A percentile compares a stretch with the other conserved stretches of the same genome.
phyloP scores from a whole-genome alignment of 2,888 invertebrate species.

The Tachystola acroxantha region DNA sequence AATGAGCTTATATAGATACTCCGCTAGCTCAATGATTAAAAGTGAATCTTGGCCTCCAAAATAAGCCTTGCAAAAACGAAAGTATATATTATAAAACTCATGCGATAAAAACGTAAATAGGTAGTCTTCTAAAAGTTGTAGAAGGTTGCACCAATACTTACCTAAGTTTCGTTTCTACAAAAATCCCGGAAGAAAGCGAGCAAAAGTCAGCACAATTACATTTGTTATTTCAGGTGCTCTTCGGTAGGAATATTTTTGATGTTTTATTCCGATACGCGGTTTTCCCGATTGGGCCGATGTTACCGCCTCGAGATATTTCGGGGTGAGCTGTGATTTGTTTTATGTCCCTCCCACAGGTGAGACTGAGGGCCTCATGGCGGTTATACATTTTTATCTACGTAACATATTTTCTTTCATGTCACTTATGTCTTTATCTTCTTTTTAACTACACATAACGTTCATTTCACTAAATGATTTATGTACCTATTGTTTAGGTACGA shows the following conservation, averaged over 20 bases:
- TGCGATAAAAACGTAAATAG: no score
- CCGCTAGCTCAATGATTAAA: no score
- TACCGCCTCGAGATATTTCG: slow-evolving; percentile 3
- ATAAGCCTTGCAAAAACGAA: no score
- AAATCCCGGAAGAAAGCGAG: not conserved
- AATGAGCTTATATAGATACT: no score
- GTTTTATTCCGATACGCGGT: slow-evolving; percentile 20
- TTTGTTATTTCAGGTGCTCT: slow-evolving; percentile 19
- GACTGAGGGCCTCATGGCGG: slow-evolving; percentile 8
- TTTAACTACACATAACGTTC: no score
- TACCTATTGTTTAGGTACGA: no score
- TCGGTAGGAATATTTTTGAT: slow-evolving; percentile 16
- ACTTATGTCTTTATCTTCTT: not conserved
- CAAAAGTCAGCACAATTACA: slow-evolving; percentile 4
- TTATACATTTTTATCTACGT: slow-evolving; percentile 10
- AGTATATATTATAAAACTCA: no score
- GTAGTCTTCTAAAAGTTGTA: no score
- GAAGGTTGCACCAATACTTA: no score
- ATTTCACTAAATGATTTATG: no score
- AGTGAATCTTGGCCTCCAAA: no score
- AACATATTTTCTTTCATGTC: not conserved
- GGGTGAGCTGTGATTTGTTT: slow-evolving; percentile 38
- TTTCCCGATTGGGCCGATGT: slow-evolving; percentile 34
- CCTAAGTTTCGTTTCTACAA: no score
- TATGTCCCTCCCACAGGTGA: slow-evolving; percentile 30